Evolutionary conservation across 35 echinoderm and acorn worm species (phyloP), one percentile per base, ranked within the genome.

Genomic region (Amphiura filiformis): DNA sequence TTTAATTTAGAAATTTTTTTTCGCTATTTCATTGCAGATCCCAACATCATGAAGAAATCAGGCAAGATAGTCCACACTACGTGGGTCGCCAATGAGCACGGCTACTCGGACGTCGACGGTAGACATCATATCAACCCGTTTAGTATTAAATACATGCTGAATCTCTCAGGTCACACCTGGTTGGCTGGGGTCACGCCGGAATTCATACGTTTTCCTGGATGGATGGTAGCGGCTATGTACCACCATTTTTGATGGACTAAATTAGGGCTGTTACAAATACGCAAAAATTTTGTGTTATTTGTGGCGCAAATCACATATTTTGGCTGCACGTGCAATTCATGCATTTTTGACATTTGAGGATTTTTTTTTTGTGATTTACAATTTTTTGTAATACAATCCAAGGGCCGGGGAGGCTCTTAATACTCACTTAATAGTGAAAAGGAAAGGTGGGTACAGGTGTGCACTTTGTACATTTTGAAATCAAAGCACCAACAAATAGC

Each of bases 1-100:
- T n/a, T n/a, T n/a, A n/a, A n/a, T n/a, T n/a, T n/a, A n/a, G n/a
- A n/a, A n/a, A n/a, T n/a, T n/a, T n/a, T n/a, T n/a, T n/a, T n/a
- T n/a, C n/a, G n/a, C n/a, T n/a, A n/a, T n/a, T n/a, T 47, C 17
- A 9, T 0, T 61, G 20, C 75, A 84, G 88, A 90, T 79, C 81
- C 61, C 36, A 90, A 90, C 0, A 78, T 90, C 23, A 78, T 84
- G 81, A 39, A 84, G 61, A 84, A 90, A 79, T 84, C 81, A 77
- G 88, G 88, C 35, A 36, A 76, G 5, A 84, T 90, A 28, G 13
- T 90, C 11, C 31, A 32, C 23, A 84, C 88, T 18, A 28, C 31
- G 0, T 61, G 61, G 26, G 1, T 90, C 0, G 88, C 88, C 5
- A 22, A 39, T 0, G 88, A 90, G 31, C 84, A 78, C 37, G 81